Evolutionary conservation across 2,797 vertebrate genomes (phyloP).

Genomic region (Phrynocephalus vlangalii): DNA sequence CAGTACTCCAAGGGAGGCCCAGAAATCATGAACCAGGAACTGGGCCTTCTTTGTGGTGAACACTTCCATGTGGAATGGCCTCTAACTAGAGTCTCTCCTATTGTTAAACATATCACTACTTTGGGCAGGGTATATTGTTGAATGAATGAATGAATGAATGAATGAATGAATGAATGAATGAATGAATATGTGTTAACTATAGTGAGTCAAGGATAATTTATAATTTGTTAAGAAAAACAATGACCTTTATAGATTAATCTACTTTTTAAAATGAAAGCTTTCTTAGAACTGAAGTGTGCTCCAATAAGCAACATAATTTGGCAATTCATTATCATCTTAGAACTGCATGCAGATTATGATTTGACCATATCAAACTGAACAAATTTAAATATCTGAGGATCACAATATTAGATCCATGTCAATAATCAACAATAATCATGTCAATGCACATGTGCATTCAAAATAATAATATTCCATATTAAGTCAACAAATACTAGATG

Average conservation of each 20-base stretch:
- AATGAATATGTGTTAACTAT: too few relatives aligned
- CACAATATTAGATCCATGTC: background rate
- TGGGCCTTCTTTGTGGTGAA: too few relatives aligned
- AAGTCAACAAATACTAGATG: background rate
- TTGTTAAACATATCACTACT: too few relatives aligned
- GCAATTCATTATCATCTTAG: background rate
- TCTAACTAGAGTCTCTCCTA: too few relatives aligned
- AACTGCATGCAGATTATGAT: background rate
- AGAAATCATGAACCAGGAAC: too few relatives aligned
- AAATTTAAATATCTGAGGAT: background rate
- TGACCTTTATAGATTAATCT: background rate
- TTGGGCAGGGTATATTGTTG: too few relatives aligned
- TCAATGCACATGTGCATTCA: background rate
- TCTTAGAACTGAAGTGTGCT: background rate
- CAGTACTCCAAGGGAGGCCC: too few relatives aligned
- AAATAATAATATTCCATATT: background rate
- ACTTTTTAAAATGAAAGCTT: background rate
- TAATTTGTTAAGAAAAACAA: background rate
- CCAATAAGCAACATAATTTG: background rate
- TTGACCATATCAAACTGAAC: background rate
- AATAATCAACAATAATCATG: background rate
- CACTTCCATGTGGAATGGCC: too few relatives aligned
- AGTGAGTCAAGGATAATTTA: too few relatives aligned
- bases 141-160: too few relatives aligned
- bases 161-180: too few relatives aligned